A percentile compares a stretch with the other conserved stretches of the same genome.
Evolutionary conservation across 2,888 invertebrate genomes (phyloP).

Genomic region (Sicus ferrugineus): DNA sequence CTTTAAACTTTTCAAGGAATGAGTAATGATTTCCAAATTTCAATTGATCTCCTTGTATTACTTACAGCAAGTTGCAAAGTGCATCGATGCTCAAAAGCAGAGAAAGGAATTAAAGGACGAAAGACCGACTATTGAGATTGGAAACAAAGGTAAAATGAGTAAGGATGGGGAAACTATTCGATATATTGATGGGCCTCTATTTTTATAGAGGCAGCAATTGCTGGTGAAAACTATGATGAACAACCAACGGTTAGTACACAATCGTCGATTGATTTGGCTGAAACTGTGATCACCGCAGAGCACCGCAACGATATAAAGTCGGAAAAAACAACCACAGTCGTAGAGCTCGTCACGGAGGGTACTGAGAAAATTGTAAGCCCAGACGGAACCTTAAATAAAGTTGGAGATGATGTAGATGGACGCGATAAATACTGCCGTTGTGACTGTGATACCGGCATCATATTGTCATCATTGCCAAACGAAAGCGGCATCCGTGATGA

Average conservation of each 20-base stretch:
- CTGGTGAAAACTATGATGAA: background rate
- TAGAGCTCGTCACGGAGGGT: background rate
- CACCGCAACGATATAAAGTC: background rate
- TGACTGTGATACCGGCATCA: slow-evolving; percentile 4
- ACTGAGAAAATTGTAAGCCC: background rate
- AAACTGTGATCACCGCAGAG: background rate
- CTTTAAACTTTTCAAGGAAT: background rate
- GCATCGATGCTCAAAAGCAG: slow-evolving; percentile 20
- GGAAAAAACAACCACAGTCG: background rate
- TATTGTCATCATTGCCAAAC: background rate
- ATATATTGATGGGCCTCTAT: too few relatives aligned
- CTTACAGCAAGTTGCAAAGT: slow-evolving; percentile 27
- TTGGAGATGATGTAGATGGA: background rate
- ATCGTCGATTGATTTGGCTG: background rate
- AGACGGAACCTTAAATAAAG: background rate
- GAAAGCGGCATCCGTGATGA: background rate
- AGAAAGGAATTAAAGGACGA: background rate
- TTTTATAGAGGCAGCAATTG: too few relatives aligned
- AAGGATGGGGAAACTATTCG: background rate
- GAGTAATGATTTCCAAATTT: background rate
- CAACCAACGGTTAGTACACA: background rate
- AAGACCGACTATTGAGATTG: too few relatives aligned
- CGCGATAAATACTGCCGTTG: background rate
- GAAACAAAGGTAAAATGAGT: background rate
- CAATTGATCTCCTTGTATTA: slow-evolving; percentile 22